phyloP scores from a whole-genome alignment of 2,113 vertebrate genomes.

The Salvelinus sp. region DNA sequence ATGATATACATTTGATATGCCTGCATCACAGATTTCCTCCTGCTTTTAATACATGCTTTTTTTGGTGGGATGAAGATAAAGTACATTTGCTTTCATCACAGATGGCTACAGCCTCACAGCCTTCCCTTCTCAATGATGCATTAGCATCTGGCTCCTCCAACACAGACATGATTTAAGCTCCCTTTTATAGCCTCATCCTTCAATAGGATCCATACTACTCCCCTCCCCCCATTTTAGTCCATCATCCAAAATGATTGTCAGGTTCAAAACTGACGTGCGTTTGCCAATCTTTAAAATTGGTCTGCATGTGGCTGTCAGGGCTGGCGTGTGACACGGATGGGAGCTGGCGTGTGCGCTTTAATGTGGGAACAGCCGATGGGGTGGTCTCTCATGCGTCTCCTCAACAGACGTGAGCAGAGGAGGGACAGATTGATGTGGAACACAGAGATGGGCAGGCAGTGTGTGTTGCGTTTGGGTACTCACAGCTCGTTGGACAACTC shows the following conservation, averaged over 20 bases:
- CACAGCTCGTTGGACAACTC: conserved; percentile 12
- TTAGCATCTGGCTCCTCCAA: conserved; percentile 16
- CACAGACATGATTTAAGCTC: conserved; percentile 4
- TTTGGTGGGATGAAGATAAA: background rate
- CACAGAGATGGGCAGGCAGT: background rate
- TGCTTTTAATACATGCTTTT: no score
- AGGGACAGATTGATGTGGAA: conserved; percentile 18
- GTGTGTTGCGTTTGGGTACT: background rate
- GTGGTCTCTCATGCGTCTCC: conserved; percentile 10
- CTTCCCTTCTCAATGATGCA: conserved; percentile 15
- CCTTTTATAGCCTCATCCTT: background rate
- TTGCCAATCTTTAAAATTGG: conserved; percentile 25
- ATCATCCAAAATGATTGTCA: conserved; percentile 38
- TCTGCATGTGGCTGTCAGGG: conserved; percentile 27
- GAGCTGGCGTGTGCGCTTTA: conserved; percentile 26
- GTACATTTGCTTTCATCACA: conserved; percentile 10
- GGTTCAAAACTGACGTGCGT: conserved; percentile 30
- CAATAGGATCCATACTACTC: conserved; percentile 20
- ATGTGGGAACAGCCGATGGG: conserved; percentile 13
- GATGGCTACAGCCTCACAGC: background rate
- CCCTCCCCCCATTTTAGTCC: conserved; percentile 20
- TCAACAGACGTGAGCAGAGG: conserved; percentile 19
- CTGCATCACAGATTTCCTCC: no score
- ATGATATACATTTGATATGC: no score
- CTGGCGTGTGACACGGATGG: conserved; percentile 33